Evolutionary conservation across 2,888 invertebrate species (phyloP).

Genomic region (Tetragnatha montana): DNA sequence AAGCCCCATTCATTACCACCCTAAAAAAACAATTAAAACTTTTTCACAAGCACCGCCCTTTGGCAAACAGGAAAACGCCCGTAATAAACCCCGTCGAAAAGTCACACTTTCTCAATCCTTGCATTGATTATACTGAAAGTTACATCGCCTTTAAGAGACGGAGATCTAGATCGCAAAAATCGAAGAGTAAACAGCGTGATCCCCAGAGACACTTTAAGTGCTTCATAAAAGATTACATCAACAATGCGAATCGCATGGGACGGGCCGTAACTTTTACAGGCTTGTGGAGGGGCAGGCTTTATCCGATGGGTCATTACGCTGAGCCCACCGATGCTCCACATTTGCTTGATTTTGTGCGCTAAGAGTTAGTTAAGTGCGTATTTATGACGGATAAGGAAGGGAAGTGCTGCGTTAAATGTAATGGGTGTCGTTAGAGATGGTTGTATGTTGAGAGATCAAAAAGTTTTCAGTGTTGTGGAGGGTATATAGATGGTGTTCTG

Average conservation of each 20-base stretch:
- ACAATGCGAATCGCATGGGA: background rate
- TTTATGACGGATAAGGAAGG: background rate
- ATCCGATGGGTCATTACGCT: conserved; percentile 11
- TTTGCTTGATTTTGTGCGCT: background rate
- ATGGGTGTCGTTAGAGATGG: background rate
- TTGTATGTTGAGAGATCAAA: background rate
- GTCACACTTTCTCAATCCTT: too few relatives aligned
- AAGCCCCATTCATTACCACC: too few relatives aligned
- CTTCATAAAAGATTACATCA: conserved; percentile 1
- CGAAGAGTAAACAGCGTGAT: background rate
- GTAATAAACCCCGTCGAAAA: too few relatives aligned
- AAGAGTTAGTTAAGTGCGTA: background rate
- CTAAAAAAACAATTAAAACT: too few relatives aligned
- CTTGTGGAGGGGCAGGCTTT: background rate
- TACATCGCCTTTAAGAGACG: background rate
- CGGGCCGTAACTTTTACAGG: background rate
- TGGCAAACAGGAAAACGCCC: too few relatives aligned
- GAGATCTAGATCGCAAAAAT: background rate
- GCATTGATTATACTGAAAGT: too few relatives aligned
- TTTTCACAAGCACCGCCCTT: too few relatives aligned
- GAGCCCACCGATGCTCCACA: background rate
- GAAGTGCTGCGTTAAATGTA: background rate
- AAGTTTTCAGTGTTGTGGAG: background rate
- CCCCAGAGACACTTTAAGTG: conserved; percentile 17
- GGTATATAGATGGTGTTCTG: too few relatives aligned